These are phyloP conservation scores for Heliconius himera DNA, from an alignment of 1,140 invertebrate genomes.

Conservation along the genomic window DNA sequence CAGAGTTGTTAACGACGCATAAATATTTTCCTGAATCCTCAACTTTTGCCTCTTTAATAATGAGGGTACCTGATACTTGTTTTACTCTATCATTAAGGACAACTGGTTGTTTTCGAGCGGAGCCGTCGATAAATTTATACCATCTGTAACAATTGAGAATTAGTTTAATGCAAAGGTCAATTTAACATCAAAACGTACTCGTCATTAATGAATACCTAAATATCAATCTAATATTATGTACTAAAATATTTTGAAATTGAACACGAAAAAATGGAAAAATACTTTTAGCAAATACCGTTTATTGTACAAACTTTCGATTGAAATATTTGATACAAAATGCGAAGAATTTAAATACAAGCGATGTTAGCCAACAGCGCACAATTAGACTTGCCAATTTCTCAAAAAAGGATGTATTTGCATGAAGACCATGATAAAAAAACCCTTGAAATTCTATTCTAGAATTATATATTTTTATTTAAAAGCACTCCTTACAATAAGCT, in stretches of 20 bases:
- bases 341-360: slow-evolving; percentile 20
- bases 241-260: not conserved
- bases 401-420: slow-evolving; percentile 18
- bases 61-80: slow-evolving; percentile 96
- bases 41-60: slow-evolving; percentile 94
- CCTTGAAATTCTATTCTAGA: not conserved
- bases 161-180: slow-evolving; percentile 45
- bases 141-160: slow-evolving; percentile 88
- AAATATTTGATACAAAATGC: not conserved
- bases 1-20: slow-evolving; percentile 96
- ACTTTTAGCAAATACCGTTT: not conserved
- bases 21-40: slow-evolving; percentile 96
- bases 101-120: slow-evolving; percentile 91
- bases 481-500: slow-evolving; percentile 31
- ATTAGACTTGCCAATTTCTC: slow-evolving; percentile 25
- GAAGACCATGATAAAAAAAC: slow-evolving; percentile 31
- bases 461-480: not conserved
- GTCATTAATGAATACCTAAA: not conserved
- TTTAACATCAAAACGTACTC: not conserved
- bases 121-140: slow-evolving; percentile 96
- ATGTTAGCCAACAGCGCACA: slow-evolving; percentile 27
- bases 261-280: not conserved
- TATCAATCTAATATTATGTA: not conserved
- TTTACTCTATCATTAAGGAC: slow-evolving; percentile 92
- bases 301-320: not conserved